phyloP scores from a whole-genome alignment of 1,140 invertebrate species.

The Branchinecta lynchi region DNA sequence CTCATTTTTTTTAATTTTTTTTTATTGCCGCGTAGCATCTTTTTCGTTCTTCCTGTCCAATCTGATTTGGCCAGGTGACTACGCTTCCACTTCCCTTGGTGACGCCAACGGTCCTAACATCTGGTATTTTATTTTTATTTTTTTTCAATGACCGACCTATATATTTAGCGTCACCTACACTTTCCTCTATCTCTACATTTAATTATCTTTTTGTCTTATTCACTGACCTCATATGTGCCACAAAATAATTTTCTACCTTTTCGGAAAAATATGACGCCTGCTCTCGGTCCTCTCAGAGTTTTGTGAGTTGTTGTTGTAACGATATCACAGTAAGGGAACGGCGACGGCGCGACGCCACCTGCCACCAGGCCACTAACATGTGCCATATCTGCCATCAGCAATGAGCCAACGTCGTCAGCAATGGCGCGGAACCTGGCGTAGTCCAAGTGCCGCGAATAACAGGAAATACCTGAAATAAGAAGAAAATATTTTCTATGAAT shows the following conservation, averaged over 20 bases:
- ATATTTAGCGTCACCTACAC: too few relatives aligned
- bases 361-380: constrained; percentile 85
- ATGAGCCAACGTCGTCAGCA: constrained; percentile 65
- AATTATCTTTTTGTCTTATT: too few relatives aligned
- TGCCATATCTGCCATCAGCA: constrained; percentile 89
- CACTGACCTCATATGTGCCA: too few relatives aligned
- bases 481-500: neutral
- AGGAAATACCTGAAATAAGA: constrained; percentile 52
- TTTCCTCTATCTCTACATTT: too few relatives aligned
- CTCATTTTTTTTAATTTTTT: too few relatives aligned
- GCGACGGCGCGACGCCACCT: constrained; percentile 66
- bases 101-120: too few relatives aligned
- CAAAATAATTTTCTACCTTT: constrained; percentile 30
- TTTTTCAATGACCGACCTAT: too few relatives aligned
- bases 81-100: too few relatives aligned
- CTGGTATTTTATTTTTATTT: too few relatives aligned
- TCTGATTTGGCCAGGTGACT: too few relatives aligned
- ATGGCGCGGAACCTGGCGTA: constrained; percentile 76
- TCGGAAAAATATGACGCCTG: constrained; percentile 39
- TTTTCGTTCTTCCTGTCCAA: too few relatives aligned
- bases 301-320: constrained; percentile 61
- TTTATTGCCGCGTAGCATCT: too few relatives aligned
- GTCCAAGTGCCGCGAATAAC: constrained; percentile 59
- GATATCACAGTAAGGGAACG: constrained; percentile 84
- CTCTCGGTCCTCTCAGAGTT: constrained; percentile 42